These are phyloP conservation scores for Pammene aurita DNA, from an alignment of 2,888 invertebrate species.

Conservation along the genomic window DNA sequence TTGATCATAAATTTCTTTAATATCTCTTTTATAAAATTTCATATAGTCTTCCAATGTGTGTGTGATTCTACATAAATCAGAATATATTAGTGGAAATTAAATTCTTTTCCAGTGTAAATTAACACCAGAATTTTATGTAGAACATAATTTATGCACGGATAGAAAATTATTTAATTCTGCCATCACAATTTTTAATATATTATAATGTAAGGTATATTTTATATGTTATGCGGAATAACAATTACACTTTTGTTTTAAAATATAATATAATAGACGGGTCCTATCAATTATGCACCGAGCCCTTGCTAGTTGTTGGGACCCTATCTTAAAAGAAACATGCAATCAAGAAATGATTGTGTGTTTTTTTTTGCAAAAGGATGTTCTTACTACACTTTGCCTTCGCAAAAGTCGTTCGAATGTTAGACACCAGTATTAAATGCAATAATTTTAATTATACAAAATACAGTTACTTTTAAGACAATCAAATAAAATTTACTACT, in stretches of 20 bases:
- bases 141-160: constrained; percentile 35
- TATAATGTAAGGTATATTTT: constrained; percentile 37
- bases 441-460: constrained; percentile 54
- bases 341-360: constrained; percentile 44
- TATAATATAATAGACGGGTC: constrained; percentile 56
- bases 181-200: constrained; percentile 35
- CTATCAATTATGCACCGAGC: constrained; percentile 69
- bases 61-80: constrained; percentile 65
- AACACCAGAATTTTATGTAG: constrained; percentile 34
- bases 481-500: constrained; percentile 19
- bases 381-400: constrained; percentile 52
- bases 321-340: constrained; percentile 53
- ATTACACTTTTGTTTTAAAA: constrained; percentile 47
- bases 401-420: constrained; percentile 49
- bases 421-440: constrained; percentile 46
- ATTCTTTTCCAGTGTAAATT: constrained; percentile 46
- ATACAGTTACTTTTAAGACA: constrained; percentile 35
- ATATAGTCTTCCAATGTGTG: constrained; percentile 80
- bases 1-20: constrained; percentile 54
- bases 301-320: constrained; percentile 69
- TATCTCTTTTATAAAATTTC: constrained; percentile 56
- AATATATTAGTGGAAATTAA: constrained; percentile 43
- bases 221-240: constrained; percentile 68
- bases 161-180: constrained; percentile 34
- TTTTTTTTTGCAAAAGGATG: constrained; percentile 44